Percentiles rank a stretch among this genome's conserved stretches.
Conservation (phyloP, 2,888 invertebrate species). For the Calameuta idolon region DNA sequence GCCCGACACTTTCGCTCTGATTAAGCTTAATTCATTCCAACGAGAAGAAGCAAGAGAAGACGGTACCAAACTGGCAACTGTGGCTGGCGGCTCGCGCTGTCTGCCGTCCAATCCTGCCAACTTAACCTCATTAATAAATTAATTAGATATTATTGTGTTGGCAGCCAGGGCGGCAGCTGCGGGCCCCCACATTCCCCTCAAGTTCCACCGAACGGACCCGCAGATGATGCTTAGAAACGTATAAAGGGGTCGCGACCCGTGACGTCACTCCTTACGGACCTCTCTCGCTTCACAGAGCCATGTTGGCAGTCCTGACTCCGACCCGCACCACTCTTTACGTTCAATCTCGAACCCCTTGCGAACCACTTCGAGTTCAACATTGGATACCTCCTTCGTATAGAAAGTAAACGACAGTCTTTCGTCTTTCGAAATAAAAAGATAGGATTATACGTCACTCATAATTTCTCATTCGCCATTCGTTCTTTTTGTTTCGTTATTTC, state of each 20-base stretch:
- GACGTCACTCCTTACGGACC: constrained; percentile 40
- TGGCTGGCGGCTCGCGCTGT: constrained; percentile 53
- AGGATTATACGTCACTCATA: background rate
- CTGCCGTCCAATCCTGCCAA: constrained; percentile 64
- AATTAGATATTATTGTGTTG: constrained; percentile 67
- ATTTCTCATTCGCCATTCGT: background rate
- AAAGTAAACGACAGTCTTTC: background rate
- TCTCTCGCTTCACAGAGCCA: background rate
- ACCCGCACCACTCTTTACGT: background rate
- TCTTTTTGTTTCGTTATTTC: background rate
- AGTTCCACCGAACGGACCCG: constrained; percentile 34
- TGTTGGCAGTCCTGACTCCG: background rate
- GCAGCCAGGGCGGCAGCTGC: constrained; percentile 64
- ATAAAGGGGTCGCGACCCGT: constrained; percentile 46
- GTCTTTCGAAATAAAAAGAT: background rate
- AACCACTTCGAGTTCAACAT: background rate
- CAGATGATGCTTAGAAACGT: constrained; percentile 43
- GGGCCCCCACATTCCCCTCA: constrained; percentile 37
- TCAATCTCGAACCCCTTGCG: background rate
- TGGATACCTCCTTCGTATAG: background rate
- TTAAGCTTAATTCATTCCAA: constrained; percentile 58
- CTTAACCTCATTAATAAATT: constrained; percentile 67
- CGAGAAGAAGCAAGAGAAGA: constrained; percentile 43
- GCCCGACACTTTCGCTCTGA: constrained; percentile 57
- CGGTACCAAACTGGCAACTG: constrained; percentile 30